Base-by-base conservation (phyloP, 2,888 invertebrate genomes). In the Heliconius erato region DNA sequence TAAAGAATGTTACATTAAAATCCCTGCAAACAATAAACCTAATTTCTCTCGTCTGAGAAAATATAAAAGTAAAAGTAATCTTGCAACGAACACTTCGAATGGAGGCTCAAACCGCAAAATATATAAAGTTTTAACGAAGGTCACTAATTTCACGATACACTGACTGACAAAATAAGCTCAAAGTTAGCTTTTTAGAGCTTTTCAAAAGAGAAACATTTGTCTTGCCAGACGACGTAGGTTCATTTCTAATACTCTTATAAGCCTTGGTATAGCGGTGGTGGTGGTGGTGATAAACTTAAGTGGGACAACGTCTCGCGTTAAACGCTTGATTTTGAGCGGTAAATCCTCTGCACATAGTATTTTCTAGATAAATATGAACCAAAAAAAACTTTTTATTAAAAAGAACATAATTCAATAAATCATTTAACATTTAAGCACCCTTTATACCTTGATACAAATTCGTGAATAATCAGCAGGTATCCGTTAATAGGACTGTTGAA, bases 61-160 rank as follows among this genome's bases (percentile, higher is more conserved):
- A 72, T 28, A 72, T 26, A 49, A 72, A 72, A 40, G 44, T 16
- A 44, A 67, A 68, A 68, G 68, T 67, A 68, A 28, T 68, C 44
- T 44, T 35, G 35, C 1, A 14, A 9, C 28, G 67, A 28, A 28
- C 67, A 67, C 71, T 71, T 71, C 69, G 40, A 19, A 6, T 69
- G 16, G 49, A 71, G 32, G 69, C 79, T 69, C 69, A 65, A 74
- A 79, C 81, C 83, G 28, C 81, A 79, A 59, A 71, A 74, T 79
- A 79, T 74, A 69, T 35, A 79, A 81, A 83, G 79, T 81, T 83
- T 71, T 81, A 81, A 83, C 79, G 74, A 83, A 83, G 63, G 81
- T 74, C 49, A 74, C 74, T 44, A 81, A 83, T 83, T 83, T 81
- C 83, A 81, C 74, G 74, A 79, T 23, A 74, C 81, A 79, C 74